Evolutionary conservation across 1,140 invertebrate species (phyloP).

Genomic region (Papilio helenus): DNA sequence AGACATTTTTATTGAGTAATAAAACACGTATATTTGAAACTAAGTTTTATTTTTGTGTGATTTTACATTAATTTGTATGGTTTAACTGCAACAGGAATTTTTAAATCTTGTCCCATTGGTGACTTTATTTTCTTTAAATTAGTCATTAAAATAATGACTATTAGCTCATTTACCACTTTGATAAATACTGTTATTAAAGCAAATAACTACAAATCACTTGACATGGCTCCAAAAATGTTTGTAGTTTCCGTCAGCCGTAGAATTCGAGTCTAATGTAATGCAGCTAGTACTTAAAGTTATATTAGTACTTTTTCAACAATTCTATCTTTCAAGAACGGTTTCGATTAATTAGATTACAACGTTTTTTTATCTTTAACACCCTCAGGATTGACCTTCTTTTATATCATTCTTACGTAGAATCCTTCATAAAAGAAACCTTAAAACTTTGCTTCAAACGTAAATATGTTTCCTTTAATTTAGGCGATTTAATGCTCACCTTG

Average conservation of each 20-base stretch:
- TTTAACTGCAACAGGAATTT: not conserved
- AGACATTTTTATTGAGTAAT: conserved; percentile 27
- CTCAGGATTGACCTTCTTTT: too few relatives aligned
- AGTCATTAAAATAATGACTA: not conserved
- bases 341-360: too few relatives aligned
- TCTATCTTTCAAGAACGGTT: too few relatives aligned
- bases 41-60: too few relatives aligned
- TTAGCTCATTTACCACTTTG: not conserved
- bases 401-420: too few relatives aligned
- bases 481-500: not conserved
- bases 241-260: conserved; percentile 34
- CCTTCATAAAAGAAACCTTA: too few relatives aligned
- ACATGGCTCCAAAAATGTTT: conserved; percentile 38
- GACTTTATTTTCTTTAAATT: not conserved
- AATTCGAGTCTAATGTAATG: not conserved
- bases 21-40: not conserved
- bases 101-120: not conserved
- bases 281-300: not conserved
- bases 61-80: not conserved
- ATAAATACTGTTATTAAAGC: not conserved
- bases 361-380: too few relatives aligned
- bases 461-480: too few relatives aligned
- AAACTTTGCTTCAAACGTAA: too few relatives aligned
- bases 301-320: too few relatives aligned
- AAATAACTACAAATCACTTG: conserved; percentile 6